These are phyloP conservation scores for Microchirus variegatus DNA, from an alignment of 2,797 vertebrate genomes.

Conservation along the genomic window DNA sequence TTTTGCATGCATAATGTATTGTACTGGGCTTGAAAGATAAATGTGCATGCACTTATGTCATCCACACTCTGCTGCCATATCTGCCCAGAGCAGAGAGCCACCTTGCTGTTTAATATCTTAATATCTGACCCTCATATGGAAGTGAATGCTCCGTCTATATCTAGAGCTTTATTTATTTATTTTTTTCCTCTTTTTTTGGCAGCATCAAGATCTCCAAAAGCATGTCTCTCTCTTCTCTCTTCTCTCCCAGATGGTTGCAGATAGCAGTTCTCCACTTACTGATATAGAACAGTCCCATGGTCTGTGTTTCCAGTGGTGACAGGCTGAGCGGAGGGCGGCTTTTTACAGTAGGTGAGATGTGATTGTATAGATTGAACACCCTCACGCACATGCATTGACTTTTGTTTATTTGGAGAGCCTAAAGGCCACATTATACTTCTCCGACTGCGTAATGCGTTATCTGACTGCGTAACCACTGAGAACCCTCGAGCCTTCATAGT, in stretches of 20 bases:
- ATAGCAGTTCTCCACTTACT: slow-evolving; percentile 59
- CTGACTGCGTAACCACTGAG: too few species aligned
- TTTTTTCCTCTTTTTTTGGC: not conserved
- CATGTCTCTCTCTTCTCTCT: slow-evolving; percentile 31
- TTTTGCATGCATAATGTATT: slow-evolving; percentile 49
- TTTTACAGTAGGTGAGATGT: slow-evolving; percentile 54
- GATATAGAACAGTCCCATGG: slow-evolving; percentile 43
- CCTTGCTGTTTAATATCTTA: slow-evolving; percentile 20
- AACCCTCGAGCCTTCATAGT: too few species aligned
- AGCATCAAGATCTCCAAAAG: slow-evolving; percentile 40
- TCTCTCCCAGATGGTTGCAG: slow-evolving; percentile 57
- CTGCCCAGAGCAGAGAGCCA: slow-evolving; percentile 45
- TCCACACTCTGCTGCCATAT: slow-evolving; percentile 14
- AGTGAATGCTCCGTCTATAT: slow-evolving; percentile 13
- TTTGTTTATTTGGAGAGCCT: too few species aligned
- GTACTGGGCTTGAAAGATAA: slow-evolving; percentile 33
- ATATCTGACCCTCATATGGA: slow-evolving; percentile 18
- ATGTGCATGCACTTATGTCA: slow-evolving; percentile 21
- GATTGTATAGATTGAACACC: slow-evolving; percentile 43
- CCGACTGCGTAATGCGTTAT: too few species aligned
- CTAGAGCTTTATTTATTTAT: too few species aligned
- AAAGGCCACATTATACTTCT: too few species aligned
- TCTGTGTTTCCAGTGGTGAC: slow-evolving; percentile 62
- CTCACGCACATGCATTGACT: slow-evolving; percentile 1
- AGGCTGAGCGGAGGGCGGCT: slow-evolving; percentile 34